These are phyloP conservation scores for Sprattus sprattus DNA, from an alignment of 2,113 vertebrate species.

Conservation along the genomic window DNA sequence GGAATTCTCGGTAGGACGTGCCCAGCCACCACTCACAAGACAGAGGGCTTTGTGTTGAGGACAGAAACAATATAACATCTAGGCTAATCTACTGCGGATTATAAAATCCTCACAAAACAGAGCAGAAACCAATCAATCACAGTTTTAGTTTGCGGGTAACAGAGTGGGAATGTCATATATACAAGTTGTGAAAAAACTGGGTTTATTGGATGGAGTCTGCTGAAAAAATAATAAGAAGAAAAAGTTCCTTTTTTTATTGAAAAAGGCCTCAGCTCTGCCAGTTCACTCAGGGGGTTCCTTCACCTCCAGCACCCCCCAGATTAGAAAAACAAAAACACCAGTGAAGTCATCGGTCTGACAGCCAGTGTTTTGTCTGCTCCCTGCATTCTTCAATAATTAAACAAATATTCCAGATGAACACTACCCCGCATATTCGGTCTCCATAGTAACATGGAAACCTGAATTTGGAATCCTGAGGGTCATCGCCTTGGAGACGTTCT, in stretches of 20 bases:
- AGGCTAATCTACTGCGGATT: constrained; percentile 24
- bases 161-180: background rate
- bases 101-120: background rate
- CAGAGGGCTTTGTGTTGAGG: constrained; percentile 47
- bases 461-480: constrained; percentile 21
- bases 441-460: constrained; percentile 12
- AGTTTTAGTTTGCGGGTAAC: background rate
- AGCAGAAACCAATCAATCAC: background rate
- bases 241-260: constrained; percentile 3
- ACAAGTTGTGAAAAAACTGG: background rate
- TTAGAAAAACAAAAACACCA: constrained; percentile 27
- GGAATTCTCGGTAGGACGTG: constrained; percentile 28
- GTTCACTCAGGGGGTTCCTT: constrained; percentile 9
- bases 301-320: background rate
- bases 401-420: constrained; percentile 23
- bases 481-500: constrained; percentile 2
- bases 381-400: constrained; percentile 37
- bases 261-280: constrained; percentile 1
- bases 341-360: constrained; percentile 37
- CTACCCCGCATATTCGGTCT: constrained; percentile 11
- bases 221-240: constrained; percentile 2
- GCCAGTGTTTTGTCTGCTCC: constrained; percentile 42
- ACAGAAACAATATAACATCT: constrained; percentile 37
- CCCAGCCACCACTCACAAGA: constrained; percentile 33
- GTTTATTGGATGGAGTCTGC: constrained; percentile 5